Evolutionary conservation across 2,113 vertebrate genomes (phyloP), one percentile per base, ranked within the genome.

Genomic region (Elachura formosa): DNA sequence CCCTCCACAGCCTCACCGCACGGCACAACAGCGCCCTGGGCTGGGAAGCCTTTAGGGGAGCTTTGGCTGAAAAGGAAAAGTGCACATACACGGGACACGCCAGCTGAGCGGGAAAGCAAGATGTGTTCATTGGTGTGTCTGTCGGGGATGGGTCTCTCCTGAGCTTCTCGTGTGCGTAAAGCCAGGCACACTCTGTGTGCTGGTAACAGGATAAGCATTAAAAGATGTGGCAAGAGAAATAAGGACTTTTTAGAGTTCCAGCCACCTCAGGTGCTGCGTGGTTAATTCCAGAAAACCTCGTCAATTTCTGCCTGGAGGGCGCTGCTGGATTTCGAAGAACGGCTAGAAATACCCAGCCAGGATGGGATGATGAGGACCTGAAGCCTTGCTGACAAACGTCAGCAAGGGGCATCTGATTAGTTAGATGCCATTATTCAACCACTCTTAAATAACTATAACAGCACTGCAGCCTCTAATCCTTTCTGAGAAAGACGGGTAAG

Each of bases 401-500:
- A 79, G 34, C 36, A 79, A 21, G 1, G 68, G 46, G 19, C n/a
- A 78, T 25, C 77, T 58, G 89, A 73, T 80, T 77, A 40, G 25
- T 49, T 67, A 63, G 63, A 74, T 59, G 55, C 45, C 84, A 77
- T 69, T 46, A 93, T 94, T 86, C 87, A 90, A 8, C 29, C 43
- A 33, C 16, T 79, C 46, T 48, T 67, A 95, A 96, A 96, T 94
- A 96, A 76, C 87, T 66, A 45, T 82, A 74, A 76, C 68, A 23
- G 41, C 75, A 75, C 8, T 61, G 68, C 64, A 91, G 61, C 16
- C 59, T 67, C 67, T 85, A 90, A 93, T 94, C 87, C 89, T 90
- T 96, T 94, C 95, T 91, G 72, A 96, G 94, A 96, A 95, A 71
- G 78, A 48, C 67, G 66, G 91, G 69, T 52, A 76, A 85, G 75